Conservation (phyloP, 2,113 vertebrate genomes). For the Catagonus wagneri region DNA sequence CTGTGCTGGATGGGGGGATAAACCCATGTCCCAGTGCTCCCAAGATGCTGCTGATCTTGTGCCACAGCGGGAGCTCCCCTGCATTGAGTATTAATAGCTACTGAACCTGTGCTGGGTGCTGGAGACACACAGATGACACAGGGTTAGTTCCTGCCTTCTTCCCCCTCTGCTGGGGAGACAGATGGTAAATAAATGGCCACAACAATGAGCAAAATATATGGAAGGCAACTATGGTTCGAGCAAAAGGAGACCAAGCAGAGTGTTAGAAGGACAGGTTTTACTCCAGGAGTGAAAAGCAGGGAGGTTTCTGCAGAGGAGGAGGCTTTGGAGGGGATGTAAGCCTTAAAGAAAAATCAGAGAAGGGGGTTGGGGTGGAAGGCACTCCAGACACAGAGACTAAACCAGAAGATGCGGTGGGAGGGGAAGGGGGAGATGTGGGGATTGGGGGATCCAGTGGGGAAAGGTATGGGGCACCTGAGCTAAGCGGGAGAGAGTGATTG, state of each 20-base stretch:
- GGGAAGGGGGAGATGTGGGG: neutral
- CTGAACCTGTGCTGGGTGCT: neutral
- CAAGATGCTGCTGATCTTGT: too few species aligned
- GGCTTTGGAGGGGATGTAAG: neutral
- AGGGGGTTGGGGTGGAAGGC: neutral
- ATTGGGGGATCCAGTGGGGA: neutral
- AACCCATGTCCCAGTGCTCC: too few species aligned
- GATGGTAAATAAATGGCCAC: constrained; percentile 57
- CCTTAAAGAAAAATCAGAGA: neutral
- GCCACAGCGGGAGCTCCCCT: too few species aligned
- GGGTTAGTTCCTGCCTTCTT: neutral
- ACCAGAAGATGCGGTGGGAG: neutral
- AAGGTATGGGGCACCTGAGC: neutral
- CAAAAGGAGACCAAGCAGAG: neutral
- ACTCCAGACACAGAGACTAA: neutral
- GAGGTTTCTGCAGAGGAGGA: neutral
- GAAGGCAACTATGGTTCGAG: neutral
- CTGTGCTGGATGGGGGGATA: too few species aligned
- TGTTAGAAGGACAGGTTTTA: neutral
- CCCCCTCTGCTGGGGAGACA: constrained; percentile 57
- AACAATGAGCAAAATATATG: constrained; percentile 16
- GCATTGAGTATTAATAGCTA: neutral
- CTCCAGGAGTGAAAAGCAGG: neutral
- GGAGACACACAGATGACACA: constrained; percentile 56
- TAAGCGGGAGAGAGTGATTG: neutral